A percentile compares a stretch with the other conserved stretches of the same genome.
Evolutionary conservation across 1,140 invertebrate species (phyloP).

Genomic region (Goniozus legneri): DNA sequence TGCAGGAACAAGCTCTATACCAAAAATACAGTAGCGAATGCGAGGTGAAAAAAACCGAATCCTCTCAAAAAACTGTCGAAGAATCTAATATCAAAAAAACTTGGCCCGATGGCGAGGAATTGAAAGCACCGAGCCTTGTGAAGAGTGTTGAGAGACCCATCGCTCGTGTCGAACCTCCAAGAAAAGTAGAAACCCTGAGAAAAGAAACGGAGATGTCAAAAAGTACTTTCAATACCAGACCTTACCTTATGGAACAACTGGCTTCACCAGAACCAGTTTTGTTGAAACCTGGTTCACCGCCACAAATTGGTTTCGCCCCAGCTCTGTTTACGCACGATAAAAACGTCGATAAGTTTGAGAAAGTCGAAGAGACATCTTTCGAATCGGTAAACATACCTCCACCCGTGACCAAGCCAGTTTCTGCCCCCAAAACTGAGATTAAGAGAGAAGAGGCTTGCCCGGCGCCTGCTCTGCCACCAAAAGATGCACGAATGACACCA

Average conservation of each 20-base stretch:
- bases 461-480: constrained; percentile 47
- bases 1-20: constrained; percentile 39
- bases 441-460: constrained; percentile 33
- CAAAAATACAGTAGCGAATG: constrained; percentile 43
- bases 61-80: constrained; percentile 42
- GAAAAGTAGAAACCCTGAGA: too few relatives aligned
- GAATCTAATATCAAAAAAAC: constrained; percentile 45
- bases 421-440: constrained; percentile 43
- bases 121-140: constrained; percentile 56
- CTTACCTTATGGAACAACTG: constrained; percentile 11
- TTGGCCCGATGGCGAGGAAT: constrained; percentile 49
- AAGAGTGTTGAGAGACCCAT: constrained; percentile 40
- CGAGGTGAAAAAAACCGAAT: constrained; percentile 40
- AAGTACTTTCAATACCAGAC: too few relatives aligned
- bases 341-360: constrained; percentile 60
- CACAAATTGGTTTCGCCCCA: constrained; percentile 63
- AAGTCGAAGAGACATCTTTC: constrained; percentile 57
- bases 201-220: too few relatives aligned
- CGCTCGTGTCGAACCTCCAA: constrained; percentile 21
- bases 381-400: constrained; percentile 55
- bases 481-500: constrained; percentile 46
- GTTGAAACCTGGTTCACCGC: constrained; percentile 62
- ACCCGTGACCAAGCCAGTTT: constrained; percentile 54
- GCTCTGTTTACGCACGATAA: constrained; percentile 48
- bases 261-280: constrained; percentile 8